These are phyloP conservation scores for Neuroscelio doddi DNA, from an alignment of 2,888 invertebrate species.

Conservation along the genomic window DNA sequence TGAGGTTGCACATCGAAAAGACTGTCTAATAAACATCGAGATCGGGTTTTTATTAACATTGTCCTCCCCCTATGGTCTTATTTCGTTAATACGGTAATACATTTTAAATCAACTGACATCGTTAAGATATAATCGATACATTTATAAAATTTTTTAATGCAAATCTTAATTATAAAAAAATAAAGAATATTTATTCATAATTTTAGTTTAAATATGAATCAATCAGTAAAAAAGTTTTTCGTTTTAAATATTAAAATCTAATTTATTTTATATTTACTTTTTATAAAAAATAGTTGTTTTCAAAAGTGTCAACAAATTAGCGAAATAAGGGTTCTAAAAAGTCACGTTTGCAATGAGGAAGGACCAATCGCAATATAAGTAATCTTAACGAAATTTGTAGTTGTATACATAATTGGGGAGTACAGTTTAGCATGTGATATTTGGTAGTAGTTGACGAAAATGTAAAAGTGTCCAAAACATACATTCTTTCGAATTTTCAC, in stretches of 20 bases:
- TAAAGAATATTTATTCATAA: too few relatives aligned
- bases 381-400: conserved; percentile 35
- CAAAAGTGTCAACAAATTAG: neutral
- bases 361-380: conserved; percentile 42
- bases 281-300: too few relatives aligned
- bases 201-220: too few relatives aligned
- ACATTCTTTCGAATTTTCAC: neutral
- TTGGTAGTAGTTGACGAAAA: conserved; percentile 20
- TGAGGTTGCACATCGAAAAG: conserved; percentile 43
- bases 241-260: neutral
- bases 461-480: neutral
- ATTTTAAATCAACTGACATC: too few relatives aligned
- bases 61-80: conserved; percentile 15
- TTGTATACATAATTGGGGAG: conserved; percentile 27
- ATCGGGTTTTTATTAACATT: conserved; percentile 38
- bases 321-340: neutral
- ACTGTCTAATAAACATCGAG: conserved; percentile 38
- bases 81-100: neutral
- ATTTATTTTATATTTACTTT: too few relatives aligned
- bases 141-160: too few relatives aligned
- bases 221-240: neutral
- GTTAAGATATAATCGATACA: too few relatives aligned
- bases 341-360: conserved; percentile 19
- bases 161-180: too few relatives aligned
- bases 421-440: conserved; percentile 34